phyloP scores from a whole-genome alignment of 2,888 invertebrate genomes.

The Cacoxenus indagator region DNA sequence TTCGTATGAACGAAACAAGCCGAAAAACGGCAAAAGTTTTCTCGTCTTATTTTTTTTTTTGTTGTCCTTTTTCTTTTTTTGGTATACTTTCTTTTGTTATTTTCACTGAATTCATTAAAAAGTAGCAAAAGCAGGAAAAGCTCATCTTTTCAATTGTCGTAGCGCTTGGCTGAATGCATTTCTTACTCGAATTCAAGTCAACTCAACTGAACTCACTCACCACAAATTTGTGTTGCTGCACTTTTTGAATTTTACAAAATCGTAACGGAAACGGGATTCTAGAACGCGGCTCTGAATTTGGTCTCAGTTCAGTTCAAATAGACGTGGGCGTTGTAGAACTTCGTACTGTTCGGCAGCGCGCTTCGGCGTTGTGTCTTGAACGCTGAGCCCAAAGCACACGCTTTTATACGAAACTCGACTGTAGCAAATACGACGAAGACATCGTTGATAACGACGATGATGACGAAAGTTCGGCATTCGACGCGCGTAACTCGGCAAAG shows the following conservation, averaged over 20 bases:
- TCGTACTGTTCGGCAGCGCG: constrained; percentile 55
- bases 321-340: neutral
- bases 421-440: neutral
- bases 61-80: neutral
- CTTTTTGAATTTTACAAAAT: constrained; percentile 8
- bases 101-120: neutral
- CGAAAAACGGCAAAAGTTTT: neutral
- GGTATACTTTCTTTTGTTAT: too few relatives aligned
- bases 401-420: constrained; percentile 45
- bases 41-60: neutral
- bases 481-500: constrained; percentile 12
- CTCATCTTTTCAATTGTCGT: neutral
- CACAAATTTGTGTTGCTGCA: neutral
- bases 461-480: constrained; percentile 12
- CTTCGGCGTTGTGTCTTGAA: constrained; percentile 57
- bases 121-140: neutral
- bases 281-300: neutral
- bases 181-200: too few relatives aligned
- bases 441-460: constrained; percentile 5
- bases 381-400: constrained; percentile 41
- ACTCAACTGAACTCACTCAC: too few relatives aligned
- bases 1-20: too few relatives aligned
- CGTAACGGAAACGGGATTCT: neutral
- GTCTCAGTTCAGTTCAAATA: neutral
- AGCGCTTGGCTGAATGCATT: neutral